These are phyloP conservation scores for Ochotona curzoniae DNA, from an alignment of 2,113 vertebrate genomes.

Conservation along the genomic window DNA sequence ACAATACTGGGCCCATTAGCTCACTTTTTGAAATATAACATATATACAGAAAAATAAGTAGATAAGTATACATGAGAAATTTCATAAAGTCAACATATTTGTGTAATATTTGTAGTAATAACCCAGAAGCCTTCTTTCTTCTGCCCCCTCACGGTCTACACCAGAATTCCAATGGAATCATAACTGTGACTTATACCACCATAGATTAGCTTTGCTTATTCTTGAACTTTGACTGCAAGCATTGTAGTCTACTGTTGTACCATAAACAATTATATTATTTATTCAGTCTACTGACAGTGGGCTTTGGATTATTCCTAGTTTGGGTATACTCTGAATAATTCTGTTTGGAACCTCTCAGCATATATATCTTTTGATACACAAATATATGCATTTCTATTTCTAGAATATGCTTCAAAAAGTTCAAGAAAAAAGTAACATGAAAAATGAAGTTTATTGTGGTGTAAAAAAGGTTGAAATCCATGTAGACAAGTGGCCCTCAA, in stretches of 20 bases:
- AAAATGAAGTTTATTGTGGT: too few relatives aligned
- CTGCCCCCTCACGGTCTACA: background rate
- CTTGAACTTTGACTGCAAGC: constrained; percentile 6
- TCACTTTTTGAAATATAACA: constrained; percentile 42
- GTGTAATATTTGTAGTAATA: background rate
- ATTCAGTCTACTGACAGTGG: background rate
- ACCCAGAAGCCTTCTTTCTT: background rate
- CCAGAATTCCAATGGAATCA: background rate
- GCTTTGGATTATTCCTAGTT: background rate
- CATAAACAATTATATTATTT: constrained; percentile 1
- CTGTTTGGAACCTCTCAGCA: background rate
- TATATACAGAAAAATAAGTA: constrained; percentile 24
- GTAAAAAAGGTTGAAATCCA: too few relatives aligned
- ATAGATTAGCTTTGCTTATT: constrained; percentile 23
- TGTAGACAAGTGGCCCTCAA: too few relatives aligned
- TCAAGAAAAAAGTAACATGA: too few relatives aligned
- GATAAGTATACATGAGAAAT: constrained; percentile 26
- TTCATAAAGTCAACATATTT: constrained; percentile 38
- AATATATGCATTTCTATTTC: constrained; percentile 2
- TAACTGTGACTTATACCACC: background rate
- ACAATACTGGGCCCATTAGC: background rate
- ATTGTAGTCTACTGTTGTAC: background rate
- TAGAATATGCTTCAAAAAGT: background rate
- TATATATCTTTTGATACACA: constrained; percentile 37
- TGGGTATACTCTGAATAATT: background rate